Conservation (phyloP, 2,888 invertebrate genomes). For the Morpho achilles region DNA sequence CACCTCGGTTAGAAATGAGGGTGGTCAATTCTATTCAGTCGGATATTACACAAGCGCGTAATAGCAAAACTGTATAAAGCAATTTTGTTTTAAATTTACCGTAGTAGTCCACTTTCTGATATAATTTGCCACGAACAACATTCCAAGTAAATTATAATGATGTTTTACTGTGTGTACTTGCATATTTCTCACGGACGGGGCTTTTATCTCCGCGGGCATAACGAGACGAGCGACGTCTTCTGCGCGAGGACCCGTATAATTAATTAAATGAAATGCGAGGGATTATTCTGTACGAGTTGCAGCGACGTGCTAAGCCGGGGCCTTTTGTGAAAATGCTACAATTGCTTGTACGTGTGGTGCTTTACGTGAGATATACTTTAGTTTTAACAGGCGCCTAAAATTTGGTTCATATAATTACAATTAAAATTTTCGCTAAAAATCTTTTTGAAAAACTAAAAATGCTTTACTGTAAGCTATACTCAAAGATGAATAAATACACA, state of each 20-base stretch:
- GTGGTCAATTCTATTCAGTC: too few species aligned
- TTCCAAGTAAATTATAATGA: neutral
- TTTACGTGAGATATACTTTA: neutral
- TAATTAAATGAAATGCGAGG: slow-evolving; percentile 53
- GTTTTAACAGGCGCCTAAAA: too few species aligned
- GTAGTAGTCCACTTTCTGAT: too few species aligned
- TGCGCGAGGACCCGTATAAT: slow-evolving; percentile 45
- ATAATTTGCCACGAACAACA: neutral
- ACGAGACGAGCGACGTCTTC: slow-evolving; percentile 27
- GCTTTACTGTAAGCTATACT: too few species aligned
- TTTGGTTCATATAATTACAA: too few species aligned
- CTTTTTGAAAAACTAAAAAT: too few species aligned
- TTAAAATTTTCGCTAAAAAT: too few species aligned
- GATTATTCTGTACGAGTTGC: slow-evolving; percentile 41
- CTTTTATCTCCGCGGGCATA: slow-evolving; percentile 8
- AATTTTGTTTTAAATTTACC: too few species aligned
- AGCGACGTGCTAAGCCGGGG: slow-evolving; percentile 16
- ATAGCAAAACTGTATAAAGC: too few species aligned
- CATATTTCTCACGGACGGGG: slow-evolving; percentile 7
- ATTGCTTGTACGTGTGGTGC: neutral
- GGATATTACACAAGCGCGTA: too few species aligned
- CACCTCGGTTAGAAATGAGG: too few species aligned
- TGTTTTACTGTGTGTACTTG: slow-evolving; percentile 5
- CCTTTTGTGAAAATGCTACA: neutral
- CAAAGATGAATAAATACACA: too few species aligned